Percentiles rank a stretch among this genome's conserved stretches.
Conservation (phyloP, 2,888 invertebrate genomes). For the Pelosia muscerda region DNA sequence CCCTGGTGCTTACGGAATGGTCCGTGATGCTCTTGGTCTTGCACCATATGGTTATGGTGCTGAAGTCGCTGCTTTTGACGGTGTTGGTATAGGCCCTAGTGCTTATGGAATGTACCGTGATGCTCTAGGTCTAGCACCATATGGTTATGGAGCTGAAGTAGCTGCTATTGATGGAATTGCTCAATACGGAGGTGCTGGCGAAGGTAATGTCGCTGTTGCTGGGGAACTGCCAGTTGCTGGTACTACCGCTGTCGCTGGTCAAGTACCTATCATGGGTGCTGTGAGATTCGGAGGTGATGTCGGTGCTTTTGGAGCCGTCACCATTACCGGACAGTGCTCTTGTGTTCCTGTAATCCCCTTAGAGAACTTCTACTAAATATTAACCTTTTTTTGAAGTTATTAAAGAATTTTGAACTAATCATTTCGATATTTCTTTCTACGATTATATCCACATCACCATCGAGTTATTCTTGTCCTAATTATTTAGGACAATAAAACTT, state of each 20-base stretch:
- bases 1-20: background rate
- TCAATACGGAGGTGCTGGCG: slow-evolving; percentile 14
- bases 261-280: slow-evolving; percentile 30
- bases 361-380: background rate
- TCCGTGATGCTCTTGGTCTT: background rate
- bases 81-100: background rate
- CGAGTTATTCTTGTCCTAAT: too few species aligned
- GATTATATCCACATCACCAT: too few species aligned
- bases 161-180: background rate
- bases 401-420: too few species aligned
- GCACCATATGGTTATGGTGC: background rate
- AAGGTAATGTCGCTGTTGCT: slow-evolving; percentile 20
- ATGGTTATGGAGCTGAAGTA: background rate
- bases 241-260: slow-evolving; percentile 20
- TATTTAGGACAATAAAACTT: too few species aligned
- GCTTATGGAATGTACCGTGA: too few species aligned
- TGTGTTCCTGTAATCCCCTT: background rate
- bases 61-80: background rate
- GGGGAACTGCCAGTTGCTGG: slow-evolving; percentile 19
- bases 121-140: background rate
- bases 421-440: too few species aligned
- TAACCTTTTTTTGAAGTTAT: background rate
- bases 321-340: slow-evolving; percentile 2
- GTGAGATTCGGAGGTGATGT: slow-evolving; percentile 12
- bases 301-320: slow-evolving; percentile 20